Evolutionary conservation across 2,888 invertebrate species (phyloP).

Genomic region (Tetramorium bicarinatum): DNA sequence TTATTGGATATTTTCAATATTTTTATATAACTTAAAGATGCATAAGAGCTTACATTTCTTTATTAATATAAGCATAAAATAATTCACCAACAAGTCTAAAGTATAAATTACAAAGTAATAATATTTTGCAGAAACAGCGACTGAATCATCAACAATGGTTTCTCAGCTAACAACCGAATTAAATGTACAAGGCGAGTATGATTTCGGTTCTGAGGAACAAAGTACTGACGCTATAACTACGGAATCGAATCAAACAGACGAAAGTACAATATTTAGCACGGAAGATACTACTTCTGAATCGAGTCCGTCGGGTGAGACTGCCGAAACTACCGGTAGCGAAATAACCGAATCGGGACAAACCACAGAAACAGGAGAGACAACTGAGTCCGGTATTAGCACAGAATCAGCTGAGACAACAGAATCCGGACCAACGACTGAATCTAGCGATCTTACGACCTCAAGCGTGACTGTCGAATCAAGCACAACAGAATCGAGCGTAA

Average conservation of each 20-base stretch:
- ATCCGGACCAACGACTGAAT: conserved; percentile 67
- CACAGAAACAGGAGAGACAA: conserved; percentile 67
- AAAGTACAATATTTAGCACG: conserved; percentile 61
- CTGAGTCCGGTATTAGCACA: conserved; percentile 60
- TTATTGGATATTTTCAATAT: neutral
- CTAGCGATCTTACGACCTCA: conserved; percentile 47
- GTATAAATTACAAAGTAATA: neutral
- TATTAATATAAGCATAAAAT: neutral
- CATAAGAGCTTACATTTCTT: neutral
- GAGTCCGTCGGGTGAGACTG: conserved; percentile 70
- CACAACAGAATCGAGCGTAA: conserved; percentile 65
- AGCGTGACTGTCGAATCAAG: conserved; percentile 70
- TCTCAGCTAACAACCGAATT: conserved; percentile 62
- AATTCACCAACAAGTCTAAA: neutral
- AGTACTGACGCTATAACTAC: conserved; percentile 43
- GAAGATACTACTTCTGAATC: conserved; percentile 63
- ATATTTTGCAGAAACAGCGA: conserved; percentile 5
- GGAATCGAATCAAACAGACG: conserved; percentile 68
- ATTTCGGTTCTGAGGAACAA: conserved; percentile 49
- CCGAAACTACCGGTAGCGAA: conserved; percentile 65
- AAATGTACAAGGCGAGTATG: conserved; percentile 61
- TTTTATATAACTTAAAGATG: neutral
- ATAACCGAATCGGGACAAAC: conserved; percentile 71
- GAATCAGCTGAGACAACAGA: conserved; percentile 67
- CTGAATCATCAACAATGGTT: conserved; percentile 7